These are phyloP conservation scores for Dascyllus trimaculatus DNA, from an alignment of 2,113 vertebrate species.

Conservation along the genomic window DNA sequence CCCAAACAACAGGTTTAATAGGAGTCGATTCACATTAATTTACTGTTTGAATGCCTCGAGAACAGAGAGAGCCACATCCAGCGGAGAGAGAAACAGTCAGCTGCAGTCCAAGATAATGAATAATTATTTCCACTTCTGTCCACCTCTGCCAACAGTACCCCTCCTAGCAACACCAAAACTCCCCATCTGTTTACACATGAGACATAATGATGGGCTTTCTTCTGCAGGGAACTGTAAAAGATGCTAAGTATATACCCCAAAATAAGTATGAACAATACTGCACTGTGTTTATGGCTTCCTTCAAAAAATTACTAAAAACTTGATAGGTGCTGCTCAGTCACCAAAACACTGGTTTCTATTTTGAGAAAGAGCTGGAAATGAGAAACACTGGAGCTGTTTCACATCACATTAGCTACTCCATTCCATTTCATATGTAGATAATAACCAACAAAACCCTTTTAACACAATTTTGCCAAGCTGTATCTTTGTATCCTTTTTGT, in stretches of 20 bases:
- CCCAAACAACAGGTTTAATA: conserved; percentile 47
- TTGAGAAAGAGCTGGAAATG: background rate
- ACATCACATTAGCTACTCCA: conserved; percentile 1
- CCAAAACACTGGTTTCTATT: conserved; percentile 43
- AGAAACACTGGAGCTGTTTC: conserved; percentile 18
- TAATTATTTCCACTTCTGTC: conserved; percentile 56
- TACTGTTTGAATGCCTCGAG: conserved; percentile 17
- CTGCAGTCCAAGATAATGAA: conserved; percentile 55
- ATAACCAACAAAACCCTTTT: background rate
- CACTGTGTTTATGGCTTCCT: conserved; percentile 64
- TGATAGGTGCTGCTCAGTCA: background rate
- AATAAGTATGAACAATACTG: conserved; percentile 70
- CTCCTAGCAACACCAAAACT: conserved; percentile 59
- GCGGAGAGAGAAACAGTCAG: conserved; percentile 30
- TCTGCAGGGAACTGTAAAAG: conserved; percentile 60
- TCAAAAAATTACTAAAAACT: conserved; percentile 40
- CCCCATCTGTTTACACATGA: conserved; percentile 53
- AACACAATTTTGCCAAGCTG: background rate
- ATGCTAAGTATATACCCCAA: conserved; percentile 62
- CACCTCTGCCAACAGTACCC: conserved; percentile 32
- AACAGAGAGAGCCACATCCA: conserved; percentile 23
- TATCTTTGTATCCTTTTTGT: no score
- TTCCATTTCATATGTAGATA: background rate
- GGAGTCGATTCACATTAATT: conserved; percentile 39
- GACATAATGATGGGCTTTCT: conserved; percentile 69